Percentiles rank a stretch among this genome's conserved stretches.
Conservation (phyloP, 53 echinoderm and acorn worm species). For the Pentamera pediparva region DNA sequence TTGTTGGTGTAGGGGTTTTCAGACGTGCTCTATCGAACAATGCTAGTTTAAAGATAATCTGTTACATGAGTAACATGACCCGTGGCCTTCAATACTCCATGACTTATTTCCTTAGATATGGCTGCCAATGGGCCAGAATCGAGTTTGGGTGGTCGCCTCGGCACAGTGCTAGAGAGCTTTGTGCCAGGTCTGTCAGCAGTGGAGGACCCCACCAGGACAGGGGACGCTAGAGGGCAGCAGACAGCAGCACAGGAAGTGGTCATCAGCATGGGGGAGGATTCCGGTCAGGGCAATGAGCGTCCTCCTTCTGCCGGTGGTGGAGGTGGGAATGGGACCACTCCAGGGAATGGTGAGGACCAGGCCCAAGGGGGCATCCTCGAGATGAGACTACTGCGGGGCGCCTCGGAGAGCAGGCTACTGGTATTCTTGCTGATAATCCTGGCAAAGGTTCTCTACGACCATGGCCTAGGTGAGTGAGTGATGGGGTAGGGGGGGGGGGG, state of each 20-base stretch:
- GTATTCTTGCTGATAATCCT: slow-evolving; percentile 68
- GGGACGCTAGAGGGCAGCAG: slow-evolving; percentile 12
- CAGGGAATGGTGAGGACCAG: not conserved
- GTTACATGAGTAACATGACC: no score
- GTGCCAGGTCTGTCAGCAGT: slow-evolving; percentile 79
- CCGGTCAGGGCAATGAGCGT: not conserved
- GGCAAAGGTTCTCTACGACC: slow-evolving; percentile 70
- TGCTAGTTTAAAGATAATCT: no score
- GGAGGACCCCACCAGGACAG: slow-evolving; percentile 56
- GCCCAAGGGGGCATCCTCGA: slow-evolving; percentile 8
- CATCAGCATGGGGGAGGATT: slow-evolving; percentile 59
- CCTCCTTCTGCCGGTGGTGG: not conserved
- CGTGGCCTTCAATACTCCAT: no score
- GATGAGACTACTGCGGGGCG: slow-evolving; percentile 23
- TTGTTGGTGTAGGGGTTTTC: no score
- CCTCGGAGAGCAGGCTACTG: slow-evolving; percentile 61
- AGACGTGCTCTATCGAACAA: no score
- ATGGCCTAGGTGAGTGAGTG: slow-evolving; percentile 84
- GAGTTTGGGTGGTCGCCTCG: slow-evolving; percentile 38
- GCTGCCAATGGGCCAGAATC: slow-evolving; percentile 1
- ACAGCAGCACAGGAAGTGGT: slow-evolving; percentile 48
- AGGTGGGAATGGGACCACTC: not conserved
- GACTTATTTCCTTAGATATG: no score
- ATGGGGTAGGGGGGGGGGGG: no score
- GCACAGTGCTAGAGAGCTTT: slow-evolving; percentile 63